Conservation (phyloP, 2,113 vertebrate genomes). For the Clarias macrocephalus region DNA sequence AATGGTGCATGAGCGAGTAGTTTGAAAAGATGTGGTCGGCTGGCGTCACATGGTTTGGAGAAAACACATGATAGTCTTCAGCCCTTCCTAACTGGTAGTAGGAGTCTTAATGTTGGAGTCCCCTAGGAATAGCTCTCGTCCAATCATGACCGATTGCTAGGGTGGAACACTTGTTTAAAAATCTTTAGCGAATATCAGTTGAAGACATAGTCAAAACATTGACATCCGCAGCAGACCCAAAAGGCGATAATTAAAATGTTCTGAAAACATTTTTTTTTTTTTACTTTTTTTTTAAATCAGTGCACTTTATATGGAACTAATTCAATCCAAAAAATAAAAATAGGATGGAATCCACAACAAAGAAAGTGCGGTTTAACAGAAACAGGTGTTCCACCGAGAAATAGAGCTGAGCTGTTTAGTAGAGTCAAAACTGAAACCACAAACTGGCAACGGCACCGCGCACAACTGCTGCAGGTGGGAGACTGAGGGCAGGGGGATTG, state of each 20-base stretch:
- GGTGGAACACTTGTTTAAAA: too few relatives aligned
- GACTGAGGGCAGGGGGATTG: background rate
- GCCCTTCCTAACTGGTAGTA: too few relatives aligned
- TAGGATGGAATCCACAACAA: too few relatives aligned
- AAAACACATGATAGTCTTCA: too few relatives aligned
- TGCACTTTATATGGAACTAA: background rate
- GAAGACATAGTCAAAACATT: background rate
- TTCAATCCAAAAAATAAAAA: background rate
- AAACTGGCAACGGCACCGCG: background rate
- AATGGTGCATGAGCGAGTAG: too few relatives aligned
- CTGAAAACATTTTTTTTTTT: background rate
- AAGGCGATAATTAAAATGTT: background rate
- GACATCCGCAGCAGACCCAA: background rate
- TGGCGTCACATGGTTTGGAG: too few relatives aligned
- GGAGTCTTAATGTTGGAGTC: too few relatives aligned
- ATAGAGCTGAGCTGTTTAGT: background rate
- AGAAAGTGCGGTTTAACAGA: background rate
- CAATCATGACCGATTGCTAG: too few relatives aligned
- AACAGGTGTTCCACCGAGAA: background rate
- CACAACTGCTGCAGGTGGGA: conserved; percentile 1
- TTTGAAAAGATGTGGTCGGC: too few relatives aligned
- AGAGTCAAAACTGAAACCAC: background rate
- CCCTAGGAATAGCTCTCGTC: too few relatives aligned
- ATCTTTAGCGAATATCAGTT: background rate
- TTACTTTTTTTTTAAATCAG: background rate